Percentiles rank a stretch among this genome's conserved stretches.
These are phyloP conservation scores for Scrobipalpa costella DNA, from an alignment of 2,888 invertebrate species.

Conservation along the genomic window DNA sequence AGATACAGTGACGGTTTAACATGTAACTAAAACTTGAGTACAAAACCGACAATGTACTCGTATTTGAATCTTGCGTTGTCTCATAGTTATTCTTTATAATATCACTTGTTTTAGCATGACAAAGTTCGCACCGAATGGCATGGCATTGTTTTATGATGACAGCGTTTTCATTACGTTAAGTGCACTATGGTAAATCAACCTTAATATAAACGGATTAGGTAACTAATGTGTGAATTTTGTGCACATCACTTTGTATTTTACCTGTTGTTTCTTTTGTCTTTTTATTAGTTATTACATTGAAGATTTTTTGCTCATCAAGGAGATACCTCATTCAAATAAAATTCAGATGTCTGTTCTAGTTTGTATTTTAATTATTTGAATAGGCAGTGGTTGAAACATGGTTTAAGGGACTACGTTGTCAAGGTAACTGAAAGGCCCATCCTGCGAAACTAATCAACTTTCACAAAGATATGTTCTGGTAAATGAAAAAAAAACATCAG, in stretches of 20 bases:
- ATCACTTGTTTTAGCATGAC: conserved; percentile 9
- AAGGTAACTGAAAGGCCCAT: no score
- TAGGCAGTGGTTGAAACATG: no score
- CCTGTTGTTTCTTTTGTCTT: neutral
- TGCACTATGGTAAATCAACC: conserved; percentile 43
- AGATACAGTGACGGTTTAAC: no score
- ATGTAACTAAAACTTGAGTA: no score
- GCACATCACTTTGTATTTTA: conserved; percentile 17
- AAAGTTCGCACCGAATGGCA: neutral
- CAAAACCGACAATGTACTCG: no score
- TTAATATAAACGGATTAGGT: conserved; percentile 37
- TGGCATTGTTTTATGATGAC: neutral
- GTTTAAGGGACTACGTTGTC: no score
- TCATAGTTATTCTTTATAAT: neutral
- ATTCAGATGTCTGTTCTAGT: no score
- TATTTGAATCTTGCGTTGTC: neutral
- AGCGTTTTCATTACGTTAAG: conserved; percentile 50
- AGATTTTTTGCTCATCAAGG: neutral
- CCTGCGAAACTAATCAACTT: no score
- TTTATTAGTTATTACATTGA: neutral
- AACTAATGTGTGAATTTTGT: conserved; percentile 26
- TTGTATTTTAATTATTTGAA: no score
- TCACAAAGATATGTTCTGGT: no score
- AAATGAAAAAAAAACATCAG: no score
- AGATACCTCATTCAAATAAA: no score